These are phyloP conservation scores for Urosaurus nigricauda DNA, from an alignment of 2,797 vertebrate genomes.

Conservation along the genomic window DNA sequence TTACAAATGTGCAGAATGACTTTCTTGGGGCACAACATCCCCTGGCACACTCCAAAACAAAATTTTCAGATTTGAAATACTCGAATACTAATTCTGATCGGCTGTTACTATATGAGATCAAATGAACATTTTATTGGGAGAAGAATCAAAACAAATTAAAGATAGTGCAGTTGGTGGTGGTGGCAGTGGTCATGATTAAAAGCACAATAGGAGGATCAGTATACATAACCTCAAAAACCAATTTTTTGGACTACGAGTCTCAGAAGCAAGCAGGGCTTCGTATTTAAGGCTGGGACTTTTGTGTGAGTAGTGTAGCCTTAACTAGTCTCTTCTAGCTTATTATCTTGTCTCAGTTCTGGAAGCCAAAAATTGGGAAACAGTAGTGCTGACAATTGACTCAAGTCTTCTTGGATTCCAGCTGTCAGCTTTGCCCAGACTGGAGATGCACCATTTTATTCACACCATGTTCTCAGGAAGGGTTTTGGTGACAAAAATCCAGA, in stretches of 20 bases:
- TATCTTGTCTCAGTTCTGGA: neutral
- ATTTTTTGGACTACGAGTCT: neutral
- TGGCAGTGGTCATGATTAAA: neutral
- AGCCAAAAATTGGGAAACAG: neutral
- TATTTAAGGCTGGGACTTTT: neutral
- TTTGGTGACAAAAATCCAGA: too few relatives aligned
- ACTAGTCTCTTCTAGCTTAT: neutral
- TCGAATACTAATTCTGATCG: neutral
- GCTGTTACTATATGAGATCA: neutral
- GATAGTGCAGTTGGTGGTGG: neutral
- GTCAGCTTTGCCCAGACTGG: neutral
- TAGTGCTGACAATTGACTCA: neutral
- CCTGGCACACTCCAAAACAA: slow-evolving; percentile 16
- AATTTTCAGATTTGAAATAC: neutral
- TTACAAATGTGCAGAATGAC: slow-evolving; percentile 13
- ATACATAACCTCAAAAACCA: neutral
- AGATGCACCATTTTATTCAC: too few relatives aligned
- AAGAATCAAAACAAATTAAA: neutral
- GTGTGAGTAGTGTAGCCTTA: neutral
- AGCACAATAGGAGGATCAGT: neutral
- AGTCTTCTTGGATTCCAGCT: neutral
- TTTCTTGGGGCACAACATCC: neutral
- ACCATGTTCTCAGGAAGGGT: too few relatives aligned
- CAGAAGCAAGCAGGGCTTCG: neutral
- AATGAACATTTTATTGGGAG: slow-evolving; percentile 3